Base-by-base conservation (phyloP, 2,888 invertebrate species). In the Esperia sulphurella region DNA sequence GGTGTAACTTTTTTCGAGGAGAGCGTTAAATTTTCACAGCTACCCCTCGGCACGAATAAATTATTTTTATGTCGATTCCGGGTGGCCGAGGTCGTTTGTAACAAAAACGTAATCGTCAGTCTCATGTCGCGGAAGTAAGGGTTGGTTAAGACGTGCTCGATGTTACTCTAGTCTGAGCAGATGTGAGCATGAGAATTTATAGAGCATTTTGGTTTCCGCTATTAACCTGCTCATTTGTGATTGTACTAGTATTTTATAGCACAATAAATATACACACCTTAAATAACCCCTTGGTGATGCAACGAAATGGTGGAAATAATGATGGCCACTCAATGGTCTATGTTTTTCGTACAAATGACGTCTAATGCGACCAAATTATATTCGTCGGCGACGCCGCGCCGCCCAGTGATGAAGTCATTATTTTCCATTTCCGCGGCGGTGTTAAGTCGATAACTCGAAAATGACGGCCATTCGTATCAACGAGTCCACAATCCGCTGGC, bases 391-490 rank as follows among this genome's bases (percentile, higher is more conserved):
- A 65, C 69, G 21, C 21, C 21, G 21, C 21, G 68, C 73, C 76
- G 71, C 71, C 75, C 71, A 62, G 68, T 77, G 71, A 88, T 89
- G 82, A 88, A 88, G 88, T 83, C 83, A 89, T 88, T 89, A 88
- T 84, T 83, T 83, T 80, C 79, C 82, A 85, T 89, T 89, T 88
- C 86, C 87, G 82, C 74, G 70, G 61, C 68, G 68, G 83, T 73
- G 83, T 75, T 79, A 83, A 86, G 81, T 83, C 85, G 88, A 87
- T 88, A 89, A 89, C 83, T 88, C 83, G 88, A 88, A 88, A 89
- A 88, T 88, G 78, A 88, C 83, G 74, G 75, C 72, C 71, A 79
- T 83, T 83, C 71, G 78, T 80, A 75, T 65, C 66, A 78, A 80
- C 76, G 56, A 75, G 72, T 74, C 61, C 58, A 67, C 76, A 75